Conservation (phyloP, 2,797 vertebrate species). For the Pangasius larnaudii region DNA sequence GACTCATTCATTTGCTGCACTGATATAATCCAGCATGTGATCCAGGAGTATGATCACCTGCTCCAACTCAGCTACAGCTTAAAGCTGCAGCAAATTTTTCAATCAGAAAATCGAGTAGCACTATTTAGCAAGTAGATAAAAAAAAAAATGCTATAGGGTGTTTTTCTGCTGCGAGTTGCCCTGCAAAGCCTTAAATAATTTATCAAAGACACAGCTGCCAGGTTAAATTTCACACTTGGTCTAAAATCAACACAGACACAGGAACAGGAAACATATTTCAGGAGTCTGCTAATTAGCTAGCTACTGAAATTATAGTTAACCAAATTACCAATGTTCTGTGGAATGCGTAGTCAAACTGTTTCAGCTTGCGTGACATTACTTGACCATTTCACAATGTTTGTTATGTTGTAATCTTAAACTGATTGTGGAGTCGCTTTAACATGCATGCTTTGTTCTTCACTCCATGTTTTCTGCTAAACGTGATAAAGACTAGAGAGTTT, state of each 20-base stretch:
- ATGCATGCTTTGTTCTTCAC: not conserved
- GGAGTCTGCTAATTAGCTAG: not conserved
- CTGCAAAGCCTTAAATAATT: conserved; percentile 1
- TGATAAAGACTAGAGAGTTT: not conserved
- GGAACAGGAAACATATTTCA: not conserved
- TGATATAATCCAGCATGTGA: conserved; percentile 63
- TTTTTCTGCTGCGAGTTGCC: not conserved
- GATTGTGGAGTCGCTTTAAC: not conserved
- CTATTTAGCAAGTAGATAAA: not conserved
- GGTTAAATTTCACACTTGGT: not conserved
- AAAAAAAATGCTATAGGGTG: too few species aligned
- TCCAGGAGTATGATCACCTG: conserved; percentile 59
- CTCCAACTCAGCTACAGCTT: conserved; percentile 14
- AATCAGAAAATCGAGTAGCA: not conserved
- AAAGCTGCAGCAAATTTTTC: not conserved
- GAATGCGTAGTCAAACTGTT: not conserved
- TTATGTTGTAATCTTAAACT: not conserved
- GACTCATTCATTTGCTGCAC: conserved; percentile 67
- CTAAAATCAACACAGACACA: not conserved
- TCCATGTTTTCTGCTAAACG: not conserved
- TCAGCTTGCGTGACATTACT: not conserved
- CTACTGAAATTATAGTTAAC: not conserved
- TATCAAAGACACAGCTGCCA: not conserved
- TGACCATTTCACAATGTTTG: not conserved
- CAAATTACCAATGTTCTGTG: not conserved